Evolutionary conservation across 2,888 invertebrate genomes (phyloP), one percentile per base, ranked within the genome.

Genomic region (Acanthococcus lagerstroemiae): DNA sequence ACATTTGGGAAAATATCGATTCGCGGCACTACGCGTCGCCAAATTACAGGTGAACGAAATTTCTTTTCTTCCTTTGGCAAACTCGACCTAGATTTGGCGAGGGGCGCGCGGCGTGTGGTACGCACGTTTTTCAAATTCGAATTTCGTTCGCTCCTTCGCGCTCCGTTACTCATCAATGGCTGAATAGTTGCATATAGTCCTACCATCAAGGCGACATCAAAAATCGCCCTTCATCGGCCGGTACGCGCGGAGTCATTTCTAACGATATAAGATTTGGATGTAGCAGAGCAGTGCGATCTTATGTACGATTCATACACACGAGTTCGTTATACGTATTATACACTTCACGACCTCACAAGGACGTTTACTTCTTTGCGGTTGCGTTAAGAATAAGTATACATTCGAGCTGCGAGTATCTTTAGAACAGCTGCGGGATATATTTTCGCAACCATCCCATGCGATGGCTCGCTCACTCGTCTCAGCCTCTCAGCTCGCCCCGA

Each of bases 291-390:
- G n/a, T n/a, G n/a, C n/a, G n/a, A n/a, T n/a, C n/a, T n/a, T n/a
- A n/a, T n/a, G n/a, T n/a, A n/a, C n/a, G n/a, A n/a, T n/a, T n/a
- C n/a, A n/a, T n/a, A n/a, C n/a, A n/a, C n/a, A n/a, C n/a, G n/a
- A n/a, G n/a, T 57, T 37, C 45, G 37, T 57, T 57, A 57, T 44
- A 17, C 21, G 19, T 57, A 37, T 50, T 48, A 26, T n/a, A 19
- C 48, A 17, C 27, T 46, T 60, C 52, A 61, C 52, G 61, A 61
- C 61, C 61, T 61, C 61, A 61, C 61, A 61, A 61, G 61, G 61
- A 61, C 61, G 61, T 30, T 61, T 61, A 52, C 50, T 61, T 58
- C 45, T 44, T 19, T n/a, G n/a, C n/a, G n/a, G n/a, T n/a, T 17
- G 37, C 37, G 15, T 15, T 9, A 15, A 17, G 46, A 19, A 4